These are phyloP conservation scores for Malacoraja senta DNA, from an alignment of 2,797 vertebrate species.

Conservation along the genomic window DNA sequence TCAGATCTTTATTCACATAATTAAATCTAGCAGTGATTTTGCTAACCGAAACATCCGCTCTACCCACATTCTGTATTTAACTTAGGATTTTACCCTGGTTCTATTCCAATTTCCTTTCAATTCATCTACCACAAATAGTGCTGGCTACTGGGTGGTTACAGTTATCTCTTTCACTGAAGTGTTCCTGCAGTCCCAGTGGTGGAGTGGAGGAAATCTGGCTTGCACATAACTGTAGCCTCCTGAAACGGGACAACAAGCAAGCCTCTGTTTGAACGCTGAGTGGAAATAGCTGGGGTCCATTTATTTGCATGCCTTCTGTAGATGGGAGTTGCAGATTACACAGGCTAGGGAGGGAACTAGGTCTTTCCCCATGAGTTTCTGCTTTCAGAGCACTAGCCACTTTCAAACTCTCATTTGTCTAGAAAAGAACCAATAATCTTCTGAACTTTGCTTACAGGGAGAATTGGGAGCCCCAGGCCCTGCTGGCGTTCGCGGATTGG, in stretches of 20 bases:
- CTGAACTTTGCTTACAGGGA: conserved; percentile 69
- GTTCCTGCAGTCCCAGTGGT: conserved; percentile 44
- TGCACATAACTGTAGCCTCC: conserved; percentile 48
- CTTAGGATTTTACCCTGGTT: neutral
- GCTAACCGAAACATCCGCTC: conserved; percentile 12
- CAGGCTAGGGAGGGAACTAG: conserved; percentile 45
- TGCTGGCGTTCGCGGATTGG: conserved; percentile 82
- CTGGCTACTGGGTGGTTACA: neutral
- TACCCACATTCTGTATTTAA: neutral
- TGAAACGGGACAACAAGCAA: conserved; percentile 52
- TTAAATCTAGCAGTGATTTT: conserved; percentile 24
- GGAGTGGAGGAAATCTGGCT: conserved; percentile 54
- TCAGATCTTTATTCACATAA: conserved; percentile 10
- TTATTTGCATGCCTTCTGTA: conserved; percentile 43
- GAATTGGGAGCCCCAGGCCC: conserved; percentile 85
- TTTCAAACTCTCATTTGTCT: conserved; percentile 61
- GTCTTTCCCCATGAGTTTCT: conserved; percentile 46
- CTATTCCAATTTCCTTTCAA: neutral
- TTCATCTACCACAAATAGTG: neutral
- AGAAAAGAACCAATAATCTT: conserved; percentile 55
- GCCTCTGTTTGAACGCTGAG: conserved; percentile 53
- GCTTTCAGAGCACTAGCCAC: conserved; percentile 55
- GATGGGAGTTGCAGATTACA: conserved; percentile 45
- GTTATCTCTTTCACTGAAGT: conserved; percentile 22
- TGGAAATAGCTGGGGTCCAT: conserved; percentile 41